Percentiles rank a stretch among this genome's conserved stretches.
phyloP scores from a whole-genome alignment of 2,113 vertebrate species.

The Odontesthes bonariensis region DNA sequence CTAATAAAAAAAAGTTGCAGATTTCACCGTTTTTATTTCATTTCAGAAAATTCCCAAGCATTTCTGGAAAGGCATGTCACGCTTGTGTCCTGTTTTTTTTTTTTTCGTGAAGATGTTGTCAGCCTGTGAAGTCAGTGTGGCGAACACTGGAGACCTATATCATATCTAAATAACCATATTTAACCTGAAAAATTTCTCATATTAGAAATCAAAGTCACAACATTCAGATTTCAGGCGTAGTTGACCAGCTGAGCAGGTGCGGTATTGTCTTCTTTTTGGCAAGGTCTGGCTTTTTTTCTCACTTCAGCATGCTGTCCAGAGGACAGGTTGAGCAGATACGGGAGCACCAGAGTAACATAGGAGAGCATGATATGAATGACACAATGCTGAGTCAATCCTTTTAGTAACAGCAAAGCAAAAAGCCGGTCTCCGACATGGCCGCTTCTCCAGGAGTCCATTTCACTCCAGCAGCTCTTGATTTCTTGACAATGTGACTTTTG shows the following conservation, averaged over 20 bases:
- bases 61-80: neutral
- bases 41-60: neutral
- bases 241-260: conserved; percentile 28
- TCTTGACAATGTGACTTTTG: conserved; percentile 4
- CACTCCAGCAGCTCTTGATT: conserved; percentile 19
- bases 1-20: neutral
- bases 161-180: conserved; percentile 12
- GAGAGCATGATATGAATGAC: conserved; percentile 22
- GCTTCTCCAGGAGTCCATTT: conserved; percentile 31
- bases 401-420: conserved; percentile 17
- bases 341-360: conserved; percentile 55
- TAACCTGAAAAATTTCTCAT: neutral
- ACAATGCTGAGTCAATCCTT: conserved; percentile 32
- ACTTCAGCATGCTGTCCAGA: conserved; percentile 21
- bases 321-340: conserved; percentile 28
- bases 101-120: conserved; percentile 4
- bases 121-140: neutral
- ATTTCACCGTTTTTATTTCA: neutral
- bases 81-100: conserved; percentile 4
- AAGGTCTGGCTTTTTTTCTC: conserved; percentile 23
- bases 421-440: conserved; percentile 23
- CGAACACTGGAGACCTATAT: conserved; percentile 9
- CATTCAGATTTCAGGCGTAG: conserved; percentile 4
- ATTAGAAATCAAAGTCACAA: conserved; percentile 4
- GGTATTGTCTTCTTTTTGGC: conserved; percentile 25